phyloP scores from a whole-genome alignment of 1,140 invertebrate genomes.

The Lanistes nyassanus region DNA sequence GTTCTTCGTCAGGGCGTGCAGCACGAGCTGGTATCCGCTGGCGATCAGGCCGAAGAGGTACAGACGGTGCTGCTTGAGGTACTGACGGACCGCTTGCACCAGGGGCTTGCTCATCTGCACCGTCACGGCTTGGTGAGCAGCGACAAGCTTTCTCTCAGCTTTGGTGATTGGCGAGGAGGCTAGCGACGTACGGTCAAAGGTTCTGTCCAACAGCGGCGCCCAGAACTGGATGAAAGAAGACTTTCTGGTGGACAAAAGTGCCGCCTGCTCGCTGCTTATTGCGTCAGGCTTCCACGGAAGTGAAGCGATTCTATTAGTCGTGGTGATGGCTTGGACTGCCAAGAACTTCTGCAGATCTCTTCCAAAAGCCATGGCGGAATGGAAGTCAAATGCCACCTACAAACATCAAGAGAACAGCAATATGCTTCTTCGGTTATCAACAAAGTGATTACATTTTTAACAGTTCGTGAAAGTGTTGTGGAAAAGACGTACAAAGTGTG shows the following conservation, averaged over 20 bases:
- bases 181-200: not conserved
- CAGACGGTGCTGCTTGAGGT: not conserved
- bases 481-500: too few species aligned
- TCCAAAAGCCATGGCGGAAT: conserved; percentile 13
- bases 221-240: conserved; percentile 18
- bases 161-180: too few species aligned
- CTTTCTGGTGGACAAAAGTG: conserved; percentile 16
- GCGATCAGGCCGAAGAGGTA: conserved; percentile 15
- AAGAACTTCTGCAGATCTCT: conserved; percentile 24
- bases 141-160: too few species aligned
- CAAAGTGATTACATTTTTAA: too few species aligned
- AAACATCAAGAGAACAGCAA: too few species aligned
- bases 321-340: not conserved
- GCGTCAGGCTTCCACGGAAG: not conserved
- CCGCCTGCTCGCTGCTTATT: conserved; percentile 15
- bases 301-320: not conserved
- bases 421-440: too few species aligned
- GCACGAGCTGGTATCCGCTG: conserved; percentile 12
- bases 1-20: conserved; percentile 23
- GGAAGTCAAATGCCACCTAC: conserved; percentile 28
- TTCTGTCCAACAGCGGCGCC: not conserved
- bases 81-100: too few species aligned
- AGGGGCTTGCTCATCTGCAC: too few species aligned
- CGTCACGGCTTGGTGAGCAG: too few species aligned
- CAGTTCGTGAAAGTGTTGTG: too few species aligned